These are phyloP conservation scores for Elymnias hypermnestra DNA, from an alignment of 1,140 invertebrate species.

Conservation along the genomic window DNA sequence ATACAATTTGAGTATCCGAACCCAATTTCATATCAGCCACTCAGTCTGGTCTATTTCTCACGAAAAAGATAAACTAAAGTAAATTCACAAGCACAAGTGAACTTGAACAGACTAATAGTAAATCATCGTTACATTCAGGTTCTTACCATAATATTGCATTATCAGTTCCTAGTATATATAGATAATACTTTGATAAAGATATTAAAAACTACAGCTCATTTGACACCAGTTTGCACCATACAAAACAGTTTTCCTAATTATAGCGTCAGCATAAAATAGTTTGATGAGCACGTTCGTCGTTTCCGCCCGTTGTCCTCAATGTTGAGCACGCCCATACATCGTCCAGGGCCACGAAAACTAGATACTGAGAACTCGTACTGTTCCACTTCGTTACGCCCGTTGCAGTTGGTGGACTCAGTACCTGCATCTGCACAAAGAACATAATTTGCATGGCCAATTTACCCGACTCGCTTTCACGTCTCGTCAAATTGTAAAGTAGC, in stretches of 20 bases:
- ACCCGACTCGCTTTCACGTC: constrained; percentile 22
- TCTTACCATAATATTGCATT: too few relatives aligned
- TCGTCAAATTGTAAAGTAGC: constrained; percentile 12
- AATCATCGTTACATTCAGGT: too few relatives aligned
- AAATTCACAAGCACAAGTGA: too few relatives aligned
- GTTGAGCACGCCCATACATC: constrained; percentile 40
- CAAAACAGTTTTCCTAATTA: constrained; percentile 21
- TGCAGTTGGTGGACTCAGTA: constrained; percentile 48
- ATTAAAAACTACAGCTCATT: neutral
- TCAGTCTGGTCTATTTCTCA: too few relatives aligned
- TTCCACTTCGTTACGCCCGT: constrained; percentile 49
- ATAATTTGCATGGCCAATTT: constrained; percentile 24
- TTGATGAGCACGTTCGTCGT: constrained; percentile 59
- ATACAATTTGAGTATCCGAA: too few relatives aligned
- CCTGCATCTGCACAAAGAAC: constrained; percentile 30
- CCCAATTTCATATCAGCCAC: too few relatives aligned
- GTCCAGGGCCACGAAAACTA: constrained; percentile 38
- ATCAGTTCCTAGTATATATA: neutral
- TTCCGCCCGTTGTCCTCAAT: constrained; percentile 65
- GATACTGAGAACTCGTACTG: constrained; percentile 57
- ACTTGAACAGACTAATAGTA: too few relatives aligned
- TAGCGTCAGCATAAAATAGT: constrained; percentile 36
- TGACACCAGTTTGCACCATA: neutral
- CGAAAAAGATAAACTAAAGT: too few relatives aligned
- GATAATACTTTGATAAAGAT: neutral